Base-by-base conservation (phyloP, 2,113 vertebrate genomes). In the Callocephalon fimbriatum region DNA sequence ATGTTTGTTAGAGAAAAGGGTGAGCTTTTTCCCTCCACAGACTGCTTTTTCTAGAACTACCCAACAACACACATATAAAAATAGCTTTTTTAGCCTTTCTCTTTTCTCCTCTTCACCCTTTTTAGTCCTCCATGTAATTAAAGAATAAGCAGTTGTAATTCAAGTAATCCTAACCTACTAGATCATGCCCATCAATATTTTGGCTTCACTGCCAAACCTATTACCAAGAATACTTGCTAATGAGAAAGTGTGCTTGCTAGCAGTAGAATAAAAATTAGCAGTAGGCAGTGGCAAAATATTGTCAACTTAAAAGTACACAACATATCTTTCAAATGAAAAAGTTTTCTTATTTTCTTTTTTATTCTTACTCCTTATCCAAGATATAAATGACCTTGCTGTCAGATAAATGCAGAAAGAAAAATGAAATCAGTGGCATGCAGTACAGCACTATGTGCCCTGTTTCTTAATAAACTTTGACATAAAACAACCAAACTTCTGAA, bases 341-440 rank as follows among this genome's bases (percentile, higher is more conserved):
- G 10, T 20, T 83, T 91, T 56, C 40, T 31, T 71, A 37, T 35
- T 31, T 79, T 78, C 45, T 72, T 70, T 85, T 81, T 62, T 3
- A 25, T 94, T 71, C 22, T 75, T 71, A 35, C 86, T 88, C 12
- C 42, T 65, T 70, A 86, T 80, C 40, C 32, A 9, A 90, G 93
- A 86, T 59, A 94, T 84, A 90, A 93, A 96, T 88, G 56, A 65
- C 65, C 86, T 92, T 84, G 29, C 74, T 97, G 75, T 88, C 89
- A 92, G 50, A 87, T 26, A 68, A 93, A 88, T 72, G 71, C 32
- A 90, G 77, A 94, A 86, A 95, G 75, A 93, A 77, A 95, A 95
- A 94, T 68, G 7, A 91, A 92, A 90, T 62, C 71, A 53, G 70
- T 93, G 61, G 48, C 56, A 50, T 38, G 67, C 23, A 86, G 17